phyloP scores from a whole-genome alignment of 2,888 invertebrate species.

The Drosophila leonis region DNA sequence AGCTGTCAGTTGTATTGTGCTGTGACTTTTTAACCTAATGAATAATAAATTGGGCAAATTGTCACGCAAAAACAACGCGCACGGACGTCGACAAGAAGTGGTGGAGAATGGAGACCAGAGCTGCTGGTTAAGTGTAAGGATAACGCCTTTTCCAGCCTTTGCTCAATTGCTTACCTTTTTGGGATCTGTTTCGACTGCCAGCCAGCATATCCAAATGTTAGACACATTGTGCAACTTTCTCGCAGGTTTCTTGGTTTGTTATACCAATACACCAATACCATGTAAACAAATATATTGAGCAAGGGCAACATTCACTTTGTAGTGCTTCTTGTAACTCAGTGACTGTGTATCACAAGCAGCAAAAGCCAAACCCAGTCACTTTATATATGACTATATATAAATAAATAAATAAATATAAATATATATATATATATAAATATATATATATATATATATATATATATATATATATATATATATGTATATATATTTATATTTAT shows the following conservation, averaged over 20 bases:
- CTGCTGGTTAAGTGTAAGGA: slow-evolving; percentile 35
- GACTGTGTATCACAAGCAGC: neutral
- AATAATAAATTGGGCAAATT: slow-evolving; percentile 84
- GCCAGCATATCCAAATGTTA: slow-evolving; percentile 71
- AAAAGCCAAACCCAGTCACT: neutral
- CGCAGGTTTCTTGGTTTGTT: neutral
- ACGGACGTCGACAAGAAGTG: slow-evolving; percentile 12
- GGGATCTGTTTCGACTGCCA: slow-evolving; percentile 34
- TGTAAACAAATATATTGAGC: neutral
- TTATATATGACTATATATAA: too few relatives aligned
- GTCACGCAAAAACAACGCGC: slow-evolving; percentile 80
- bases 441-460: slow-evolving; percentile 3
- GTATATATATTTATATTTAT: neutral
- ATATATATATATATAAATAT: neutral
- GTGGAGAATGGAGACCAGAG: slow-evolving; percentile 2
- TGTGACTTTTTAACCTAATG: slow-evolving; percentile 83
- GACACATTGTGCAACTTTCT: slow-evolving; percentile 66
- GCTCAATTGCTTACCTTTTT: slow-evolving; percentile 31
- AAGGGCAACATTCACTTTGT: neutral
- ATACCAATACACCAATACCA: slow-evolving; percentile 17
- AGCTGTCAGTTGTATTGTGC: slow-evolving; percentile 74
- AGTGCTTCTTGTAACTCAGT: neutral
- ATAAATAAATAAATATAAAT: neutral
- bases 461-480: slow-evolving; percentile 4
- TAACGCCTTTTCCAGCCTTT: slow-evolving; percentile 17